Evolutionary conservation across 2,113 vertebrate species (phyloP), one percentile per base, ranked within the genome.

Genomic region (Ornithorhynchus anatinus): DNA sequence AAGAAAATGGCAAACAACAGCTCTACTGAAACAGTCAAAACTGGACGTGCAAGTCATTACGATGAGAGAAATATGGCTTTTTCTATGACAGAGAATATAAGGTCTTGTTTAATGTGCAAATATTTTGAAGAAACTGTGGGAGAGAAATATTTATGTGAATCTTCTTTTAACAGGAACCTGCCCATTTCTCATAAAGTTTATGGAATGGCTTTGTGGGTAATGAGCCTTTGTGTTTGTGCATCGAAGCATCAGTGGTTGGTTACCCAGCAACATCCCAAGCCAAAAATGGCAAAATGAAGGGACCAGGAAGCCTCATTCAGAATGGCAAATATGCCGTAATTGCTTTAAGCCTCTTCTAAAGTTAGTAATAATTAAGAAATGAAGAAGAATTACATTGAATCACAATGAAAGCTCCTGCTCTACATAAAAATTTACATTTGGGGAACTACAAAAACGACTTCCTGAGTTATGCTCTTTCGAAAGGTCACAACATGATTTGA

Each of bases 251-350:
- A 79, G 35, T 69, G 71, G 70, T 33, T 13, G 38, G 61, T 81
- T 82, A 68, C 71, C 66, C 79, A 79, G 82, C 80, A 84, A 80
- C 66, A 27, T 25, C 13, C 67, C 39, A 54, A 74, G 31, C 59
- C 38, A 35, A 64, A 74, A 56, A 73, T 40, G 31, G 0, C 23
- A 16, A 69, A 63, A 59, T 8, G 7, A 54, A 10, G 17, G 27
- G 48, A 33, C 20, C 19, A 10, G 23, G 51, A 37, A 6, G 51
- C 70, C 4, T 2, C 9, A 6, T 56, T 64, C 19, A 54, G 64
- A 62, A 68, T 53, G 75, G 43, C 52, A 20, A 38, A 35, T 11
- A 47, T 20, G 69, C 44, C 7, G 22, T 62, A 45, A 61, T 15
- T 57, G 22, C 42, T 77, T 54, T 59, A 56, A 51, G 58, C 42